phyloP scores from a whole-genome alignment of 1,140 invertebrate species.

The Philaenus spumarius region DNA sequence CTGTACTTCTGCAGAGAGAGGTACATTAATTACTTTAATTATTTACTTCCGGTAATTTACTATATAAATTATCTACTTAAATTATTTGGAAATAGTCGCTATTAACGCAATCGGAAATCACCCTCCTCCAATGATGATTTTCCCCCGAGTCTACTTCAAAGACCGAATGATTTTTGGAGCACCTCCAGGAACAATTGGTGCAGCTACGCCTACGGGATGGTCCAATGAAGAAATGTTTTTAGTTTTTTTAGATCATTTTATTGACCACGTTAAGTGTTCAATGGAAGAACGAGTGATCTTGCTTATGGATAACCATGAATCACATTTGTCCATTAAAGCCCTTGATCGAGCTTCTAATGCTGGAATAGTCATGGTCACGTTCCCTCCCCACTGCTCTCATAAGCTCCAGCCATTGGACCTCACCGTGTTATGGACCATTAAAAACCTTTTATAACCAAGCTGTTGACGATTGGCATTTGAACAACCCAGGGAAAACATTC shows the following conservation, averaged over 20 bases:
- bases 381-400: conserved; percentile 21
- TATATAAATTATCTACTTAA: too few species aligned
- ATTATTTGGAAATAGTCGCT: conserved; percentile 29
- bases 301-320: conserved; percentile 26
- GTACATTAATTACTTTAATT: conserved; percentile 39
- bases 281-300: conserved; percentile 25
- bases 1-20: conserved; percentile 35
- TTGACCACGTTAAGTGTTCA: conserved; percentile 1
- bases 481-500: conserved; percentile 18
- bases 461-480: conserved; percentile 12
- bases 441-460: conserved; percentile 20
- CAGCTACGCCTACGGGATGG: conserved; percentile 37
- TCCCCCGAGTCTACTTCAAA: conserved; percentile 32
- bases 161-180: conserved; percentile 16
- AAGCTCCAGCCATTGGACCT: conserved; percentile 41
- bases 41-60: too few species aligned
- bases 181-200: conserved; percentile 33
- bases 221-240: conserved; percentile 32
- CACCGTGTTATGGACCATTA: conserved; percentile 20
- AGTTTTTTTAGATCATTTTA: conserved; percentile 4
- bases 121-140: conserved; percentile 39
- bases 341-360: conserved; percentile 26
- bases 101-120: conserved; percentile 35
- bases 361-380: conserved; percentile 31
- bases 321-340: conserved; percentile 23